Evolutionary conservation across 2,113 vertebrate species (phyloP), one percentile per base, ranked within the genome.

Genomic region (Sander vitreus): DNA sequence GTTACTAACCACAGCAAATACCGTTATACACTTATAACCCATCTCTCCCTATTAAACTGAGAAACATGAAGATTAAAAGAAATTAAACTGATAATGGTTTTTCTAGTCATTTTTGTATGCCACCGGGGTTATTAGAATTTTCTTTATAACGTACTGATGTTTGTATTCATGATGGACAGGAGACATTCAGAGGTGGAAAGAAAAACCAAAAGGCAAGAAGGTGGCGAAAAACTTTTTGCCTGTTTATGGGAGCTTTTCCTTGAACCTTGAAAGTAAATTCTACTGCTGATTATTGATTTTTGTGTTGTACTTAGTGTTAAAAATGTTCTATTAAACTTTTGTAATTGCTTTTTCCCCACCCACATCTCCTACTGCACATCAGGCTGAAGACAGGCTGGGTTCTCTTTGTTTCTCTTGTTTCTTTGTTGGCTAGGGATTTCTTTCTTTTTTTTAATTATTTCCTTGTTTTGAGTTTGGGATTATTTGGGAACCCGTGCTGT

Each of bases 321-420:
- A 23, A 70, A 53, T 39, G 11, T 50, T 60, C 27, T n/a, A 53
- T 27, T 27, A 51, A 59, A 15, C 30, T 51, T 51, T 43, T 51
- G 4, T 11, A 60, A 77, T 68, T 25, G n/a, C 21, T 13, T 39
- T 19, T 80, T 48, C 48, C 48, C 39, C 48, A 36, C 21, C 30
- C 16, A 62, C 66, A 62, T 58, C n/a, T 70, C 45, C 23, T 27
- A 15, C 23, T 76, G 51, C 74, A 33, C 57, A 27, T 5, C 47
- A n/a, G 23, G 48, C 75, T 2, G 5, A 23, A 11, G 36, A 27
- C 12, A 39, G 36, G 6, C 0, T 16, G 23, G 39, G 39, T 53
- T 58, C 16, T 21, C 36, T 66, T 25, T 58, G 27, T 3, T 23
- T 54, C 36, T 21, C 53, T 25, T 60, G 14, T 39, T 63, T 16